These are phyloP conservation scores for Rhinogobius similis DNA, from an alignment of 2,113 vertebrate species.

Conservation along the genomic window DNA sequence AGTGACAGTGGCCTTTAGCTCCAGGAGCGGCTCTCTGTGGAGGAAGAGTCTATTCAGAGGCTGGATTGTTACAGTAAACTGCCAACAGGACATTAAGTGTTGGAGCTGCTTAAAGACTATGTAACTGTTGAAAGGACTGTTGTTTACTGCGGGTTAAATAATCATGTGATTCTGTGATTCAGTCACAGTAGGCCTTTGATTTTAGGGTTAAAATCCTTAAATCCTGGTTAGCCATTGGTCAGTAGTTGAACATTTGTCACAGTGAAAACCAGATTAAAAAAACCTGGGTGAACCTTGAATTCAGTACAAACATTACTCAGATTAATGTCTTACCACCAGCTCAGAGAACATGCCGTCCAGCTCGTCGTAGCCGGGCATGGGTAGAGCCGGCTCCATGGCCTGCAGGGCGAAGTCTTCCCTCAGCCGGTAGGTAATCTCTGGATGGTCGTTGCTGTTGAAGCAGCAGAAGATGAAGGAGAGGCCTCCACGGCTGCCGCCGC, in stretches of 20 bases:
- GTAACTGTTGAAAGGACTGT: background rate
- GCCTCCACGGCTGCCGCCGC: constrained; percentile 79
- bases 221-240: background rate
- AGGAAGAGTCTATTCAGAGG: constrained; percentile 31
- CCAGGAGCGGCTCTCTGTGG: constrained; percentile 27
- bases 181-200: background rate
- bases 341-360: constrained; percentile 95
- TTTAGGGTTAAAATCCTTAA: background rate
- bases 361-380: constrained; percentile 91
- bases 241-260: too few species aligned
- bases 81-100: background rate
- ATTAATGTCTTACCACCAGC: constrained; percentile 86
- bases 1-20: constrained; percentile 61
- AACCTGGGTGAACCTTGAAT: background rate
- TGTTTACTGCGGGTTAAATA: background rate
- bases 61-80: constrained; percentile 27
- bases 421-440: constrained; percentile 95
- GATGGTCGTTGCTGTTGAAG: constrained; percentile 93
- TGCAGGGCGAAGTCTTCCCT: constrained; percentile 96
- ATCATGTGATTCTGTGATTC: background rate
- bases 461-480: constrained; percentile 97
- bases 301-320: background rate
- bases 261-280: too few species aligned
- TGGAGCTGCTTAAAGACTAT: background rate
- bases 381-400: constrained; percentile 91